Conservation (phyloP, 1,140 invertebrate genomes). For the Lordiphosa mommai region DNA sequence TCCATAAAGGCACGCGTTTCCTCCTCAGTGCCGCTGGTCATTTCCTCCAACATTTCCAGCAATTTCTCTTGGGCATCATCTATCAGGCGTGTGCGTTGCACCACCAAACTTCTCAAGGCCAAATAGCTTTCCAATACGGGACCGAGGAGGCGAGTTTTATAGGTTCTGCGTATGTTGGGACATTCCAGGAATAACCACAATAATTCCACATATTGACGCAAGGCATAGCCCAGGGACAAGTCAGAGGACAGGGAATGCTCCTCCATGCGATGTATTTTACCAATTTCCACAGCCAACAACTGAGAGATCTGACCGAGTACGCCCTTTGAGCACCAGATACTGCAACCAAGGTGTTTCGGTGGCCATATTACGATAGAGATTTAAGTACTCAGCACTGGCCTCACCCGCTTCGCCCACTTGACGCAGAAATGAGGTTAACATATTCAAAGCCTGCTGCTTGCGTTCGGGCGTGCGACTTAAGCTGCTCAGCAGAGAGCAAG, state of each 20-base stretch:
- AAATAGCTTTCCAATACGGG: constrained; percentile 96
- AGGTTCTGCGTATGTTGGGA: constrained; percentile 90
- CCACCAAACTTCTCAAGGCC: constrained; percentile 92
- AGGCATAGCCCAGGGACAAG: constrained; percentile 93
- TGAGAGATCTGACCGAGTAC: constrained; percentile 91
- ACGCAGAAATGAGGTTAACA: constrained; percentile 93
- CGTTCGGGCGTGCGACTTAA: constrained; percentile 82
- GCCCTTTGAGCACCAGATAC: constrained; percentile 92
- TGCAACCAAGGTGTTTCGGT: constrained; percentile 94
- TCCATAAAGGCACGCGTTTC: constrained; percentile 98
- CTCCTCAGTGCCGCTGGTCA: constrained; percentile 97
- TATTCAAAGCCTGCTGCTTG: constrained; percentile 86
- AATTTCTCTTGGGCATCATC: constrained; percentile 98
- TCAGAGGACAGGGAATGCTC: constrained; percentile 96
- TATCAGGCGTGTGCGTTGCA: constrained; percentile 95
- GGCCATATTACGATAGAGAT: constrained; percentile 91
- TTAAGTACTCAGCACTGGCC: constrained; percentile 94
- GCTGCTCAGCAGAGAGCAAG: constrained; percentile 92
- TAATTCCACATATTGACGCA: constrained; percentile 93
- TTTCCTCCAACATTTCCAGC: constrained; percentile 95
- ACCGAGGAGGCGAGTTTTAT: constrained; percentile 94
- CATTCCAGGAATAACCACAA: constrained; percentile 91
- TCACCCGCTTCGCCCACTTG: constrained; percentile 92
- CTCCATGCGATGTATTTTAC: constrained; percentile 90
- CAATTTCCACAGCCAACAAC: constrained; percentile 92